Percentiles rank a stretch among this genome's conserved stretches.
phyloP scores from a whole-genome alignment of 2,113 vertebrate species.

The Psittacula cyanocephala region DNA sequence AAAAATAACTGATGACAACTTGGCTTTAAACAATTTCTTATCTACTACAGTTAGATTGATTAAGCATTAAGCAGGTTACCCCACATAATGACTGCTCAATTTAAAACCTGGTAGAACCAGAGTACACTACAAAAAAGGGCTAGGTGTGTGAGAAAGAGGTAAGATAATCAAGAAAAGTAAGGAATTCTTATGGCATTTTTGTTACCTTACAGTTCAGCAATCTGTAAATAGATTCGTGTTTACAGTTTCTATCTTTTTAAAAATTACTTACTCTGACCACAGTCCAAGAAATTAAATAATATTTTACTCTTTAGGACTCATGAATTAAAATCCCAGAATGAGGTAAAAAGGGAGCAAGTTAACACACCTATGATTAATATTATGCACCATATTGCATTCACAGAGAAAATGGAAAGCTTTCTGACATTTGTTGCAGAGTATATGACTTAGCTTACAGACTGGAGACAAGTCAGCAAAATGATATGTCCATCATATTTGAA shows the following conservation, averaged over 20 bases:
- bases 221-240: not conserved
- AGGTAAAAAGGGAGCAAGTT: not conserved
- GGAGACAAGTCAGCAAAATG: not conserved
- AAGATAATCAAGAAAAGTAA: not conserved
- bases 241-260: not conserved
- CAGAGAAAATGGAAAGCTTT: not conserved
- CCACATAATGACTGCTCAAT: not conserved
- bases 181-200: not conserved
- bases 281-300: not conserved
- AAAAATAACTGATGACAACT: not conserved
- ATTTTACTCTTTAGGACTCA: not conserved
- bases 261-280: not conserved
- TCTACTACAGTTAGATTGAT: not conserved
- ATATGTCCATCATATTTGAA: no score
- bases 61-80: not conserved
- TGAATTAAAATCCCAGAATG: not conserved
- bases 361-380: not conserved
- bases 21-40: not conserved
- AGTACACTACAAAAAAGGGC: not conserved
- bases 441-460: not conserved
- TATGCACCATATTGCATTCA: not conserved
- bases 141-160: not conserved
- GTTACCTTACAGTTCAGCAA: not conserved
- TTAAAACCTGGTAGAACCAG: not conserved
- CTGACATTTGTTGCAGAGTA: not conserved